Evolutionary conservation across 2,888 invertebrate genomes (phyloP).

Genomic region (Athetis lepigone): DNA sequence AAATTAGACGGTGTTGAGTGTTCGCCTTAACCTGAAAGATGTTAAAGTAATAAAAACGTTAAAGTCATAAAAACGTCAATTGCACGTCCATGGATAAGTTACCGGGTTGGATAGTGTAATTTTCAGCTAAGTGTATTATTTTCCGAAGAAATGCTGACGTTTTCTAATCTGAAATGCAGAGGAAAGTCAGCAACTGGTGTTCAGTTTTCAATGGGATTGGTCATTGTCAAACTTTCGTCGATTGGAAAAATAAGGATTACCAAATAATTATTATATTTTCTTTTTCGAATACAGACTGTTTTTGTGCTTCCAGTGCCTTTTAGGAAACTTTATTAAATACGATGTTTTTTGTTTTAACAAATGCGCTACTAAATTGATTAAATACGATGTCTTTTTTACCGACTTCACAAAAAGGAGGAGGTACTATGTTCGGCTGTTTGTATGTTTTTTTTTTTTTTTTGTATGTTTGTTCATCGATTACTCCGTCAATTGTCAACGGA

Average conservation of each 20-base stretch:
- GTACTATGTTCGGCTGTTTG: too few species aligned
- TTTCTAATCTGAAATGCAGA: too few species aligned
- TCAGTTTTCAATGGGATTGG: background rate
- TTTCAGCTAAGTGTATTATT: background rate
- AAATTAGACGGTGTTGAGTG: too few species aligned
- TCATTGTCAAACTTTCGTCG: background rate
- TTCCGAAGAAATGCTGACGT: background rate
- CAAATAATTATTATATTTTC: background rate
- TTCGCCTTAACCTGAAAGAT: background rate
- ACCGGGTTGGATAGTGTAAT: background rate
- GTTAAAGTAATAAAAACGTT: background rate
- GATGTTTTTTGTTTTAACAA: too few species aligned
- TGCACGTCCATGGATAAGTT: background rate
- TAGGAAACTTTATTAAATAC: background rate
- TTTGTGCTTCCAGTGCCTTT: background rate
- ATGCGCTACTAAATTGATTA: too few species aligned
- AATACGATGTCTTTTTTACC: too few species aligned
- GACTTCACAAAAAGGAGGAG: too few species aligned
- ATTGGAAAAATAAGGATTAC: background rate
- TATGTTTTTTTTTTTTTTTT: too few species aligned
- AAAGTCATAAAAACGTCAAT: background rate
- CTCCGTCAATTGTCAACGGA: too few species aligned
- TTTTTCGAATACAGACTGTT: background rate
- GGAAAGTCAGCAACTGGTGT: background rate
- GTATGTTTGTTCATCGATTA: too few species aligned